Percentiles rank a stretch among this genome's conserved stretches.
Evolutionary conservation across 2,797 vertebrate genomes (phyloP).

Genomic region (Cryptoblepharus egeriae): DNA sequence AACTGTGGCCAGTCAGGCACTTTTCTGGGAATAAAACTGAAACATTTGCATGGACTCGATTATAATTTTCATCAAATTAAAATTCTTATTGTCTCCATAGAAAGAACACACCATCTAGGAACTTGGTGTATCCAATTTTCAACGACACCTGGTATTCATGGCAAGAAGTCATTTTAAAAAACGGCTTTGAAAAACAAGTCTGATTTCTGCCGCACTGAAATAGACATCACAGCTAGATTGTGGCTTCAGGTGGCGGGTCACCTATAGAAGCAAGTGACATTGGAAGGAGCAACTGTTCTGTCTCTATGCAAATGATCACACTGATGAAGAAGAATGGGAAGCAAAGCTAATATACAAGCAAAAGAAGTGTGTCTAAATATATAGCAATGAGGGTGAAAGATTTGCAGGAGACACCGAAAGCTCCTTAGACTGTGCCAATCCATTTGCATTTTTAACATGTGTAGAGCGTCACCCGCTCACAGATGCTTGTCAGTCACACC

Average conservation of each 20-base stretch:
- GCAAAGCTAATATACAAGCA: slow-evolving; percentile 6
- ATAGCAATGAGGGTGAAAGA: slow-evolving; percentile 3
- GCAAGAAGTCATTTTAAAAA: neutral
- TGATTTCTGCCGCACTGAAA: neutral
- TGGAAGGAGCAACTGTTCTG: neutral
- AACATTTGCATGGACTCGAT: neutral
- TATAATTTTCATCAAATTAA: neutral
- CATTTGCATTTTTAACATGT: slow-evolving; percentile 23
- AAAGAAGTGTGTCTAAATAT: slow-evolving; percentile 33
- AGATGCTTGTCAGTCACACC: slow-evolving; percentile 52
- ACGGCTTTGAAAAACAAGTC: neutral
- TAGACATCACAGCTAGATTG: neutral
- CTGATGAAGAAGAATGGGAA: slow-evolving; percentile 30
- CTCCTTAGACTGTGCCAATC: slow-evolving; percentile 1
- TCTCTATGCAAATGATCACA: neutral
- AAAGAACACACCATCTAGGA: neutral
- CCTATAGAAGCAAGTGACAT: neutral
- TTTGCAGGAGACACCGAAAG: slow-evolving; percentile 32
- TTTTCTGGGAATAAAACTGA: neutral
- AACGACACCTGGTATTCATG: neutral
- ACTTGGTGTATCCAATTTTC: neutral
- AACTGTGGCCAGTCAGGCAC: neutral
- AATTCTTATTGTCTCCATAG: neutral
- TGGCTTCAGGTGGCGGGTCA: neutral
- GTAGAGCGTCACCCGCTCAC: neutral